Conservation (phyloP, 2,888 invertebrate species). For the Dasypolia templi region DNA sequence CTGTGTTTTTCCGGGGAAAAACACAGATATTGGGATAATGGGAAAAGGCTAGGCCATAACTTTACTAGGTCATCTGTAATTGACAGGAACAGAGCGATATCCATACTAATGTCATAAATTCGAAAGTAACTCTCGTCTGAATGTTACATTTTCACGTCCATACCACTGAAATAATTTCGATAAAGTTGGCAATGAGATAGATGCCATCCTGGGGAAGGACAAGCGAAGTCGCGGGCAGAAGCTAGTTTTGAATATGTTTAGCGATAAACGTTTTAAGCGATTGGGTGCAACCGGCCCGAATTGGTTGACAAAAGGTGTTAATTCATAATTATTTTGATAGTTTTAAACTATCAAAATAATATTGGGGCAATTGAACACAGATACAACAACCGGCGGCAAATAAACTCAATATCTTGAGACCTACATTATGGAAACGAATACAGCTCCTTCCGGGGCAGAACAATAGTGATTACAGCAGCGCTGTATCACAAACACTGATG, state of each 20-base stretch:
- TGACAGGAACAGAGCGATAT: background rate
- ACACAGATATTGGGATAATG: too few relatives aligned
- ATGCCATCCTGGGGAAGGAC: background rate
- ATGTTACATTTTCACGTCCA: background rate
- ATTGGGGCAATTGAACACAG: background rate
- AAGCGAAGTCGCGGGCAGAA: too few relatives aligned
- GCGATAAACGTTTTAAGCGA: background rate
- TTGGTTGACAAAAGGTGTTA: background rate
- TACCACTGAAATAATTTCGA: background rate
- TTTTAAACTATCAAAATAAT: background rate
- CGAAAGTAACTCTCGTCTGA: background rate
- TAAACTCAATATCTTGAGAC: constrained; percentile 13
- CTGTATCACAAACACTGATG: constrained; percentile 33
- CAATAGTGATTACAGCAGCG: constrained; percentile 14
- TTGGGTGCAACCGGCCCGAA: background rate
- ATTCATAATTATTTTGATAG: background rate
- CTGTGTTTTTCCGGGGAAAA: background rate
- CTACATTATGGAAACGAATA: constrained; percentile 12
- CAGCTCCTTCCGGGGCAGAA: constrained; percentile 15
- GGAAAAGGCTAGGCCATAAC: too few relatives aligned
- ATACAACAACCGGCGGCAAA: background rate
- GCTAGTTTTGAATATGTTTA: background rate
- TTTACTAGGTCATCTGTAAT: background rate
- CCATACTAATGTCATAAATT: background rate
- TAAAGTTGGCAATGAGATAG: background rate